These are phyloP conservation scores for Gisinianus flammeolus DNA, from an alignment of 2,888 invertebrate species.

Conservation along the genomic window DNA sequence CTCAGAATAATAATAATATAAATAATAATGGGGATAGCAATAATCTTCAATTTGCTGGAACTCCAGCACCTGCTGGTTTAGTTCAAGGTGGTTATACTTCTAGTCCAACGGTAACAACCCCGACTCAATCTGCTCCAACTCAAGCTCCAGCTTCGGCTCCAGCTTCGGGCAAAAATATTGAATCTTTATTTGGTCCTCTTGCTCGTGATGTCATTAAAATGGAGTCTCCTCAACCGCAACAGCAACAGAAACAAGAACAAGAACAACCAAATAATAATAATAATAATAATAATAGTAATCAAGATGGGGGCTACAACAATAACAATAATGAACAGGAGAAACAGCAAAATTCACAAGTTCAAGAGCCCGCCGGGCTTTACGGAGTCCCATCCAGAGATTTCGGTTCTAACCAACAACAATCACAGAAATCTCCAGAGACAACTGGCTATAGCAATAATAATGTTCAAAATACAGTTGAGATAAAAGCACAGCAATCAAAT, in stretches of 20 bases:
- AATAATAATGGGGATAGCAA: neutral
- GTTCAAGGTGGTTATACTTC: neutral
- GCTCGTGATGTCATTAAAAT: conserved; percentile 35
- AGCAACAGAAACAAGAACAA: neutral
- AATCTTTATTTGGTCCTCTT: conserved; percentile 34
- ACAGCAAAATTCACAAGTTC: conserved; percentile 5
- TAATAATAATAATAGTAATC: neutral
- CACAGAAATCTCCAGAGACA: neutral
- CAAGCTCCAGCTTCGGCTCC: neutral
- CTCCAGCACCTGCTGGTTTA: conserved; percentile 35
- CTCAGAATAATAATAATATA: neutral
- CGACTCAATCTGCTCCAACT: neutral
- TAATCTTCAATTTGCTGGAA: conserved; percentile 14
- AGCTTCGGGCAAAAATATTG: neutral
- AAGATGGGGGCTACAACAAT: neutral
- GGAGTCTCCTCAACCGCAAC: neutral
- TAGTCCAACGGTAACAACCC: neutral
- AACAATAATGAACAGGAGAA: neutral
- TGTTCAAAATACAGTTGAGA: too few species aligned
- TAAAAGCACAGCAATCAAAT: neutral
- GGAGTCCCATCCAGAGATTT: neutral
- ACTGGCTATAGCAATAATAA: conserved; percentile 14
- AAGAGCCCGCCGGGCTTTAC: neutral
- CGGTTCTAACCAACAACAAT: conserved; percentile 13
- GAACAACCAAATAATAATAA: neutral